Evolutionary conservation across 2,113 vertebrate genomes (phyloP).

Genomic region (Eudorcas thomsonii): DNA sequence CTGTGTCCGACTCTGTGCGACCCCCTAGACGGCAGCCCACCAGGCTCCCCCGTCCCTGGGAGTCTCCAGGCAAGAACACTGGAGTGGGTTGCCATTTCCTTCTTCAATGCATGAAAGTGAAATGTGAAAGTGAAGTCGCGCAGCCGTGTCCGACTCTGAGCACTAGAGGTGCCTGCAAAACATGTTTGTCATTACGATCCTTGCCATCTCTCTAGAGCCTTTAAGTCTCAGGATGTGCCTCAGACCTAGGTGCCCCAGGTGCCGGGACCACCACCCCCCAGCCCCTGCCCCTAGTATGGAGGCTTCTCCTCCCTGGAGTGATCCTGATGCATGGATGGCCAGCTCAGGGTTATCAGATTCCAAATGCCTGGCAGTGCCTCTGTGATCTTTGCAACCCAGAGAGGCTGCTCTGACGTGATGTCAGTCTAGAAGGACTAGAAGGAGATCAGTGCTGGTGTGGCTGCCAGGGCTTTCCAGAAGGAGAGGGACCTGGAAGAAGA

Average conservation of each 20-base stretch:
- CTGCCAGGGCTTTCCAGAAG: background rate
- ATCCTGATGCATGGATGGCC: background rate
- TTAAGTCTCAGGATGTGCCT: background rate
- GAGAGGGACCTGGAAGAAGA: background rate
- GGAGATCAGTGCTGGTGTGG: background rate
- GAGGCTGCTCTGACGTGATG: background rate
- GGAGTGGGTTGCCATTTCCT: too few relatives aligned
- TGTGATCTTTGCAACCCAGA: background rate
- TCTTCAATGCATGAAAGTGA: too few relatives aligned
- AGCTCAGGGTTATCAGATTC: background rate
- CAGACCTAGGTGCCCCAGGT: background rate
- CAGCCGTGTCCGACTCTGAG: too few relatives aligned
- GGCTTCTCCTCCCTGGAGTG: background rate
- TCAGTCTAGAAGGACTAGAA: background rate
- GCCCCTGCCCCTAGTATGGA: background rate
- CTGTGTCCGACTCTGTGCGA: too few relatives aligned
- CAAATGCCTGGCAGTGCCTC: background rate
- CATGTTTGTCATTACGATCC: fast-evolving
- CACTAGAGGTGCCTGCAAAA: background rate
- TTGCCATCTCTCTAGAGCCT: background rate
- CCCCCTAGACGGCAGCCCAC: too few relatives aligned
- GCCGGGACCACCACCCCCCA: background rate
- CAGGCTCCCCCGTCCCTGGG: too few relatives aligned
- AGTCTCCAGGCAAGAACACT: too few relatives aligned
- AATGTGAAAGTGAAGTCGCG: too few relatives aligned